These are phyloP conservation scores for Oryctes rhinoceros DNA, from an alignment of 1,140 invertebrate species.

Conservation along the genomic window DNA sequence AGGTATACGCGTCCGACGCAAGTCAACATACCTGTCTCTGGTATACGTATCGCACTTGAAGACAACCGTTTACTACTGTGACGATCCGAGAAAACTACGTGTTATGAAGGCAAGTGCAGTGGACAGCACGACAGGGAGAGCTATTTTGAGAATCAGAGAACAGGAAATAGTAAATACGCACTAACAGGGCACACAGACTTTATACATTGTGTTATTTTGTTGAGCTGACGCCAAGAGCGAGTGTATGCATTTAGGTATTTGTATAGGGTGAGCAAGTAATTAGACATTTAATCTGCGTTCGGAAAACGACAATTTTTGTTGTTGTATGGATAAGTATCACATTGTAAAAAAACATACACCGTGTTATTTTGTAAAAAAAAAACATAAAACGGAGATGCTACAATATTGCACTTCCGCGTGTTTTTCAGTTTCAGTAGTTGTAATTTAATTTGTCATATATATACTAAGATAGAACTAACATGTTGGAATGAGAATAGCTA, in stretches of 20 bases:
- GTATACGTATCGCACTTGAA: conserved; percentile 1
- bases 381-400: no score
- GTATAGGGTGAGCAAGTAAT: background rate
- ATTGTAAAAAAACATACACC: no score
- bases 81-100: background rate
- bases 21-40: background rate
- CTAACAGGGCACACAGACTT: conserved; percentile 5
- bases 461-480: no score
- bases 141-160: conserved; percentile 26
- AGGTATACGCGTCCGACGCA: background rate
- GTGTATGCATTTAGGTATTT: background rate
- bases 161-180: conserved; percentile 16
- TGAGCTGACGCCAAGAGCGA: background rate
- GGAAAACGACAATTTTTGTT: background rate
- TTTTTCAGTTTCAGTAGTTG: no score
- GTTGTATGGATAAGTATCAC: no score
- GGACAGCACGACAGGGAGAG: background rate
- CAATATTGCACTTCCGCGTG: no score
- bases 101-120: background rate
- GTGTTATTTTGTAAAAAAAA: no score
- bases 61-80: conserved; percentile 6
- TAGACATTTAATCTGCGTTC: background rate
- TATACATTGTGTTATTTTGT: conserved; percentile 15
- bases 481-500: no score
- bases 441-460: no score